Evolutionary conservation across 2,888 invertebrate species (phyloP), one percentile per base, ranked within the genome.

Genomic region (Lepidochrysops patricia): DNA sequence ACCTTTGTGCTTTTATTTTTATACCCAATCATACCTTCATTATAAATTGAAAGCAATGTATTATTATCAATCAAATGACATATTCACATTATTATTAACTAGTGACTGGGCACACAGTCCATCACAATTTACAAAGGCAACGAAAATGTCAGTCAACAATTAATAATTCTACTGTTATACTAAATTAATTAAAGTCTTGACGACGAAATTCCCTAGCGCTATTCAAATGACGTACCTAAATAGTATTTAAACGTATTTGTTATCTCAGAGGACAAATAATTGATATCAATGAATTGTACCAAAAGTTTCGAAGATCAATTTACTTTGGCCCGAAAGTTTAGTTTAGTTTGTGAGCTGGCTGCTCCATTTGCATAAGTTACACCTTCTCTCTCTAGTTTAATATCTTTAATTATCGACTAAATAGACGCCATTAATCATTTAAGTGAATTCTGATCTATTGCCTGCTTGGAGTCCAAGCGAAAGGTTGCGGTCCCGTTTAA

Each of bases 351-450:
- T 67, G 71, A 75, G 69, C 71, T 72, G 64, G 66, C 68, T 67
- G 72, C 73, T 71, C 70, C 71, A 82, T 82, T 83, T 83, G 77
- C 80, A 82, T 84, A 82, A 82, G 75, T 79, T 80, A 76, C 75
- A 77, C 77, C 75, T 80, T 79, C 79, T 29, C 15, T 25, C 49
- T 34, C 34, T 27, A 50, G 25, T 54, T 54, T 29, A 54, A 54
- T 54, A 32, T 54, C 15, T 54, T 32, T 82, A 82, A 84, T 84
- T 80, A 81, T 78, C 73, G 75, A 75, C 72, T 75, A 74, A 72
- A 80, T 79, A 75, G 75, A 75, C 75, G 73, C 75, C 77, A 83
- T 84, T 79, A 80, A 83, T 82, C 81, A 80, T 72, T 54, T 32
- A 54, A 9, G 32, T 15, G 19, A 54, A 54, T 29, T 12, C 19